Evolutionary conservation across 2,797 vertebrate genomes (phyloP).

Genomic region (Vireo griseus): DNA sequence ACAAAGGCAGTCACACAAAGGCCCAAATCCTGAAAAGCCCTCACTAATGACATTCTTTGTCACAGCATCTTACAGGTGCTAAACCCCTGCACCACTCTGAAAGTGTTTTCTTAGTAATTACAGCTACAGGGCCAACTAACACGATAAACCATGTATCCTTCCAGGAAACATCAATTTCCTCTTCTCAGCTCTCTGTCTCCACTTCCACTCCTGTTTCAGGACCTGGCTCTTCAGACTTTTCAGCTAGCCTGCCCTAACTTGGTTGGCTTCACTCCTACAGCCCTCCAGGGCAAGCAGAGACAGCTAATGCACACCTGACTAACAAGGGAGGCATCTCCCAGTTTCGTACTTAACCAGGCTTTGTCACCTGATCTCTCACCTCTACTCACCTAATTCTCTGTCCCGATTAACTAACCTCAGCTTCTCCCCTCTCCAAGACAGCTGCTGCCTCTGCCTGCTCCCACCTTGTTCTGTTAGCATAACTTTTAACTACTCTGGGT

Average conservation of each 20-base stretch:
- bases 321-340: neutral
- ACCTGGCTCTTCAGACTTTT: neutral
- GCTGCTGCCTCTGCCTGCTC: neutral
- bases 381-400: neutral
- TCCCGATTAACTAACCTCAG: neutral
- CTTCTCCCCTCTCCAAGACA: neutral
- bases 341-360: neutral
- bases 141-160: neutral
- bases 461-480: neutral
- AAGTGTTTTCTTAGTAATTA: neutral
- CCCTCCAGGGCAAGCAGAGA: neutral
- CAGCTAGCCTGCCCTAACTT: neutral
- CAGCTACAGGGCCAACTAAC: neutral
- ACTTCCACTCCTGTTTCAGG: neutral
- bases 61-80: neutral
- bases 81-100: accelerated
- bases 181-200: neutral
- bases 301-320: neutral
- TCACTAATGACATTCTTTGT: neutral
- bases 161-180: neutral
- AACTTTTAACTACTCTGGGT: neutral
- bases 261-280: neutral
- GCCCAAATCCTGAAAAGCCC: neutral
- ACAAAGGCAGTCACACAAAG: neutral
- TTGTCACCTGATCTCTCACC: neutral